Percentiles rank a stretch among this genome's conserved stretches.
phyloP scores from a whole-genome alignment of 2,888 invertebrate genomes.

The Melolontha melolontha region DNA sequence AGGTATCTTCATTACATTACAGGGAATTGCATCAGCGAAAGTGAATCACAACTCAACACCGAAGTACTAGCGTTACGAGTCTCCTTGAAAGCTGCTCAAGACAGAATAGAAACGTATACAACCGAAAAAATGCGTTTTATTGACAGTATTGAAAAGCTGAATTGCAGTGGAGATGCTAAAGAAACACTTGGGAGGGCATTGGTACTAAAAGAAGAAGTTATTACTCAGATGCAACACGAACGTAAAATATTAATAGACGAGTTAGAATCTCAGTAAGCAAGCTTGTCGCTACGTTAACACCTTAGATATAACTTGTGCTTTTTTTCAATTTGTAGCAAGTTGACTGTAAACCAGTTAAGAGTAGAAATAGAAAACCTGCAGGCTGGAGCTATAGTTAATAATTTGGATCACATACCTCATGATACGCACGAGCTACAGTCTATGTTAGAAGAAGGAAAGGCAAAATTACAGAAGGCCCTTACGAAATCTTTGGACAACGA shows the following conservation, averaged over 20 bases:
- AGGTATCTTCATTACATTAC: background rate
- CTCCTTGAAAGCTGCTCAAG: conserved; percentile 56
- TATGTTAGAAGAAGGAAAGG: conserved; percentile 59
- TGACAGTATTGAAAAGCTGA: conserved; percentile 53
- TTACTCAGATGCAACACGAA: conserved; percentile 47
- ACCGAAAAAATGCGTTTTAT: conserved; percentile 56
- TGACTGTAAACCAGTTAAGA: conserved; percentile 54
- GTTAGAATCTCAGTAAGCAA: conserved; percentile 47
- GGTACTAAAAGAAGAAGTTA: conserved; percentile 51
- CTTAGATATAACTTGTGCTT: conserved; percentile 6
- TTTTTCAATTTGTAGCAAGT: conserved; percentile 49
- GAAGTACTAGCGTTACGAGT: conserved; percentile 56
- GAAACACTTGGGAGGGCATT: conserved; percentile 48
- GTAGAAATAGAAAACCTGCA: conserved; percentile 57
- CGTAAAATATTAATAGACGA: conserved; percentile 46
- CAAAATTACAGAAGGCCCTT: conserved; percentile 55
- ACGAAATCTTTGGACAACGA: conserved; percentile 59
- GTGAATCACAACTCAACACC: conserved; percentile 56
- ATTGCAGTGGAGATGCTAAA: conserved; percentile 43
- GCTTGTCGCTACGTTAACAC: background rate
- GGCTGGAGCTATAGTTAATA: conserved; percentile 44
- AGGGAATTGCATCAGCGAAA: conserved; percentile 46
- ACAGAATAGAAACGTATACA: conserved; percentile 55
- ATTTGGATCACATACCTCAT: conserved; percentile 50
- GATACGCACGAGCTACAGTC: conserved; percentile 57